Base-by-base conservation (phyloP, 2,888 invertebrate genomes). In the Acholoe squamosa region DNA sequence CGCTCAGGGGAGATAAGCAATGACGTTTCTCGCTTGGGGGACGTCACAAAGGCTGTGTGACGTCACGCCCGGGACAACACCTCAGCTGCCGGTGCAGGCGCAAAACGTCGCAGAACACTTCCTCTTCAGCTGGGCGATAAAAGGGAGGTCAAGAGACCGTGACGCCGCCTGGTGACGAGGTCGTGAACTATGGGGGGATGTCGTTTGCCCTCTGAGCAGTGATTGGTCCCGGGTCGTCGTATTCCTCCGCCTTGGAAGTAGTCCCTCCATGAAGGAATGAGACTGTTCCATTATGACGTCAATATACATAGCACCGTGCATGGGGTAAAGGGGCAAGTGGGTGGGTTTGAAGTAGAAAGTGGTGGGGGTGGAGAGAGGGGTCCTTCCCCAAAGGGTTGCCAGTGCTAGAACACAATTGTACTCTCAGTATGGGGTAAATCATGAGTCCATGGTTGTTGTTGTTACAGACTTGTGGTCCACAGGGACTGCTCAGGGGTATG, bases 211-310 rank as follows among this genome's bases (percentile, higher is more conserved):
- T 16, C 34, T 80, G 80, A 80, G 12, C 80, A 10, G 7, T 33
- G 19, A 43, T 14, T 14, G 71, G 12, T 71, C 28, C 71, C 3
- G 14, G 28, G 71, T 71, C 71, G 25, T 28, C 3, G 71, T 71
- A 71, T 25, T 28, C 71, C 71, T 71, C 71, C 71, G 71, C 71
- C 28, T 28, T n/a, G 71, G 28, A 80, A 43, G 80, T 80, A 43
- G 80, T 34, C 43, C 80, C 22, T 1, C 43, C 5, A 0, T 16
- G 34, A 3, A 43, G 80, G 80, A 43, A 80, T 80, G 80, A 43
- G 80, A n/a, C 19, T 80, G 16, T 80, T 80, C 80, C 80, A 80
- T 80, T 80, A 80, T 80, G 80, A 43, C 33, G 80, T 80, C 80
- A 43, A 80, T 80, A 80, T 34, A 76, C 76, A 76, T 31, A 28